phyloP scores from a whole-genome alignment of 2,888 invertebrate genomes.

The Clunio marinus region DNA sequence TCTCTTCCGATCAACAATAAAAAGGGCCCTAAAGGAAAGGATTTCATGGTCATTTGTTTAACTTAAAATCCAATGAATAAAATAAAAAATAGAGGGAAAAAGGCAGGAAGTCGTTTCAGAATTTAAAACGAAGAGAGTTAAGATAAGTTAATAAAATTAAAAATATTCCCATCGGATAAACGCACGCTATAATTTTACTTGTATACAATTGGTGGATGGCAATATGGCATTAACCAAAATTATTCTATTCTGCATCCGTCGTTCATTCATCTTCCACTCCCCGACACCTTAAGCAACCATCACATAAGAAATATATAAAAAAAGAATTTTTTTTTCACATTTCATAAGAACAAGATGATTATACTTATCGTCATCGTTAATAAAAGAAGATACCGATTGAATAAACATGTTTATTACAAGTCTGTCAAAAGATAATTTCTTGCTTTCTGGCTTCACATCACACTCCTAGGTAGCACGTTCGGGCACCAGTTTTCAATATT shows the following conservation, averaged over 20 bases:
- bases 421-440: neutral
- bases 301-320: neutral
- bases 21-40: neutral
- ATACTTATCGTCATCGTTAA: constrained; percentile 4
- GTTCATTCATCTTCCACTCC: constrained; percentile 16
- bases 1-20: neutral
- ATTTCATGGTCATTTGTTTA: neutral
- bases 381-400: constrained; percentile 12
- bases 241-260: constrained; percentile 23
- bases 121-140: too few species aligned
- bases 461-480: too few species aligned
- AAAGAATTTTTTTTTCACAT: neutral
- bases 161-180: neutral
- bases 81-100: too few species aligned
- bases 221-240: constrained; percentile 20
- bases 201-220: constrained; percentile 13
- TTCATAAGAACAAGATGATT: neutral
- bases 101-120: neutral
- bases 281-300: too few species aligned
- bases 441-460: neutral
- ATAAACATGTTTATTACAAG: constrained; percentile 11
- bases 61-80: neutral
- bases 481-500: neutral
- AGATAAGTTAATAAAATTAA: neutral
- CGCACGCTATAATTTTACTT: neutral